These are phyloP conservation scores for Taeniopygia guttata DNA, from an alignment of 2,797 vertebrate species.

Conservation along the genomic window DNA sequence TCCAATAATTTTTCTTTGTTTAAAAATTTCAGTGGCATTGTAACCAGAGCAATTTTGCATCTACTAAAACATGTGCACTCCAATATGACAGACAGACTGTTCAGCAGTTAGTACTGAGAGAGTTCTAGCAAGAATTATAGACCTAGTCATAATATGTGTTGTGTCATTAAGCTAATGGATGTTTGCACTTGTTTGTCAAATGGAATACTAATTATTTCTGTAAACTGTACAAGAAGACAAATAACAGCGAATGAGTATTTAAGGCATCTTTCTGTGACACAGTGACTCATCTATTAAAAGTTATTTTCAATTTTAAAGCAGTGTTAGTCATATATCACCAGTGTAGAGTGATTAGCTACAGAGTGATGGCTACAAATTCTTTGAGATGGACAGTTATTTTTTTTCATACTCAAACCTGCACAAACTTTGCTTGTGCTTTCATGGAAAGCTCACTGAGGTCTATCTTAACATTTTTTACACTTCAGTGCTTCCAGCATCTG, in stretches of 20 bases:
- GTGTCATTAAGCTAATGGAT: constrained; percentile 44
- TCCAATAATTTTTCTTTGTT: not conserved
- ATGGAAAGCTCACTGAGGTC: not conserved
- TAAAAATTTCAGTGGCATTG: not conserved
- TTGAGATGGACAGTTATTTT: not conserved
- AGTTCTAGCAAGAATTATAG: not conserved
- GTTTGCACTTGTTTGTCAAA: constrained; percentile 46
- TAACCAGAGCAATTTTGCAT: not conserved
- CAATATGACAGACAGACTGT: not conserved
- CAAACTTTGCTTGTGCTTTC: not conserved
- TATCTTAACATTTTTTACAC: not conserved
- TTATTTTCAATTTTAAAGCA: constrained; percentile 17
- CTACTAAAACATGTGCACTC: not conserved
- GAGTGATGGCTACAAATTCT: not conserved
- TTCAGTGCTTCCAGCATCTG: not conserved
- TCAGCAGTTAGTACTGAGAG: not conserved
- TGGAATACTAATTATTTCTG: constrained; percentile 21
- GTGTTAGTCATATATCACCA: not conserved
- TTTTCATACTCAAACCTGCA: not conserved
- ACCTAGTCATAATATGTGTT: not conserved
- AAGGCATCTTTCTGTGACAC: not conserved
- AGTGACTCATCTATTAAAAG: constrained; percentile 42
- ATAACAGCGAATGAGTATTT: constrained; percentile 24
- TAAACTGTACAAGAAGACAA: not conserved
- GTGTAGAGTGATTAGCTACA: not conserved